Evolutionary conservation across 2,113 vertebrate species (phyloP), one percentile per base, ranked within the genome.

Genomic region (Mixornis gularis): DNA sequence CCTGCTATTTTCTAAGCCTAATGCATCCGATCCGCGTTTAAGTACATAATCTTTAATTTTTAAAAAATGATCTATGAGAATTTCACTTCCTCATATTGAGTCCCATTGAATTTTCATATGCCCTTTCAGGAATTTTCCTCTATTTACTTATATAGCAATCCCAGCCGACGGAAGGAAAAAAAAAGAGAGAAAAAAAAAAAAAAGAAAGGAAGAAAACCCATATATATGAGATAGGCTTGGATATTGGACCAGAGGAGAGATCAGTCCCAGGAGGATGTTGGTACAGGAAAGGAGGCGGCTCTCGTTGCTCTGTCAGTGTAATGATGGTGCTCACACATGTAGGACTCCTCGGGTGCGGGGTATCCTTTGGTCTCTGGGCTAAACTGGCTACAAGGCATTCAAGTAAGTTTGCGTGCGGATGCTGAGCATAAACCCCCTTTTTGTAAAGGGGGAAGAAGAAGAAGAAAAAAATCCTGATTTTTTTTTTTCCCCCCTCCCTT

Each of bases 391-490:
- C 90, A 64, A 92, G 93, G 82, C 95, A 87, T 82, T 91, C 96
- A 95, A 97, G 96, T 94, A 97, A 97, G 97, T 97, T 98, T 97
- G 93, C 83, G 89, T 70, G 86, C 82, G 87, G 97, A 95, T 82
- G 96, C 91, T 84, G 72, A 87, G 56, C 55, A 51, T 73, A 87
- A 20, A 69, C 93, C 74, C 87, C 44, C 27, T 60, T 48, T 94
- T 70, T 12, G 63, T 43, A 48, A 44, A 43, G 19, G 48, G n/a
- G 46, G 73, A 7, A 55, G 18, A 83, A 73, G 29, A 73, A 62
- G 24, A 73, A 59, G 13, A 10, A 55, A 79, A 85, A 85, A 25
- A 30, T 84, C 95, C 53, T 41, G 30, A 44, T 65, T 34, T 32
- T 44, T 70, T n/a, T n/a, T 63, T 56, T 79, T 51, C 29, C 25